phyloP scores from a whole-genome alignment of 2,113 vertebrate genomes.

The Grammomys surdaster region DNA sequence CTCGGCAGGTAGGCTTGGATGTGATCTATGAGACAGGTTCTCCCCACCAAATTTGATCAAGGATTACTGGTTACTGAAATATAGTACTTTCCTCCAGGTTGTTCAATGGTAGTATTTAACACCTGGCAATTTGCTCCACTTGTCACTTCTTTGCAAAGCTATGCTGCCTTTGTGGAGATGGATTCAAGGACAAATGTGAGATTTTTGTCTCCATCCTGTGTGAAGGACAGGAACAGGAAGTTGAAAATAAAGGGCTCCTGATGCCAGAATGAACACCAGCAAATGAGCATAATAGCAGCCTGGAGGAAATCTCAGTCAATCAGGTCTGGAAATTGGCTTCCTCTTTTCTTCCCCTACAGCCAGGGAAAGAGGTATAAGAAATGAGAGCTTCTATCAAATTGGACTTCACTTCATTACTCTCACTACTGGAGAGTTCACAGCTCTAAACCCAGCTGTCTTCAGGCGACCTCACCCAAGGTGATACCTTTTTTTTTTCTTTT shows the following conservation, averaged over 20 bases:
- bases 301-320: constrained; percentile 60
- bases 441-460: constrained; percentile 18
- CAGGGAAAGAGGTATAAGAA: constrained; percentile 40
- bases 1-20: background rate
- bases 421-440: background rate
- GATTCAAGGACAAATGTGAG: background rate
- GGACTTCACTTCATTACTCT: constrained; percentile 67
- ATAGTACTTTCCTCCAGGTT: constrained; percentile 16
- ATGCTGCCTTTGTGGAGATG: background rate
- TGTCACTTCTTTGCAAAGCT: background rate
- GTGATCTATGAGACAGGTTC: background rate
- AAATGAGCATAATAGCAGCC: background rate
- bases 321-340: constrained; percentile 61
- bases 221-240: background rate
- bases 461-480: background rate
- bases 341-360: background rate
- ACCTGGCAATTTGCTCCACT: background rate
- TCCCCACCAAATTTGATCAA: background rate
- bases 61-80: background rate
- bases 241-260: background rate
- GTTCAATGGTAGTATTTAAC: constrained; percentile 17
- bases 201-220: background rate
- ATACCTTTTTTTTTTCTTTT: constrained; percentile 11
- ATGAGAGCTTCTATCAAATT: constrained; percentile 54
- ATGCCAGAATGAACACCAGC: background rate